Conservation (phyloP, 2,797 vertebrate genomes). For the Chiloscyllium punctatum region DNA sequence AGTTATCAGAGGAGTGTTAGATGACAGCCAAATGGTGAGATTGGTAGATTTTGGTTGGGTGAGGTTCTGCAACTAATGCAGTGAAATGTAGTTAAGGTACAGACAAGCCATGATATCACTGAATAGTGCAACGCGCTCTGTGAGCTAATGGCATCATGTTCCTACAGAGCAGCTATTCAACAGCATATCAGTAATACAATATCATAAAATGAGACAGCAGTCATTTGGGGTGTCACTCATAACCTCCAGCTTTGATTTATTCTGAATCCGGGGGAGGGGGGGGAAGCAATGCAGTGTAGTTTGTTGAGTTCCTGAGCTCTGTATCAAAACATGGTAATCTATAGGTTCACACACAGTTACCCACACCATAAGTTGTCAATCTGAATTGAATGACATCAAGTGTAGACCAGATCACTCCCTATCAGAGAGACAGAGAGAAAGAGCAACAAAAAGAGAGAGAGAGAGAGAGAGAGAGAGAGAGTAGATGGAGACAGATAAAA, state of each 20-base stretch:
- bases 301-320: background rate
- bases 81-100: background rate
- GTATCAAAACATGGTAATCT: background rate
- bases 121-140: background rate
- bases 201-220: background rate
- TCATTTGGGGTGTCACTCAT: background rate
- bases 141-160: background rate
- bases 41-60: background rate
- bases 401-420: background rate
- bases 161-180: background rate
- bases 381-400: background rate
- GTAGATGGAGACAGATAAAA: background rate
- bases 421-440: background rate
- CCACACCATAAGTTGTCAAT: background rate
- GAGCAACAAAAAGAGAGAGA: background rate
- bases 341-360: background rate
- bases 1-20: no score
- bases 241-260: background rate
- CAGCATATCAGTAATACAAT: background rate
- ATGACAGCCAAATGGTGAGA: background rate
- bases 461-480: background rate
- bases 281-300: background rate
- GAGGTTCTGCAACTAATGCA: background rate
- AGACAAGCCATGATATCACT: background rate
- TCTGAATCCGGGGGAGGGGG: background rate